Evolutionary conservation across 2,113 vertebrate genomes (phyloP).

Genomic region (Desmodus rotundus): DNA sequence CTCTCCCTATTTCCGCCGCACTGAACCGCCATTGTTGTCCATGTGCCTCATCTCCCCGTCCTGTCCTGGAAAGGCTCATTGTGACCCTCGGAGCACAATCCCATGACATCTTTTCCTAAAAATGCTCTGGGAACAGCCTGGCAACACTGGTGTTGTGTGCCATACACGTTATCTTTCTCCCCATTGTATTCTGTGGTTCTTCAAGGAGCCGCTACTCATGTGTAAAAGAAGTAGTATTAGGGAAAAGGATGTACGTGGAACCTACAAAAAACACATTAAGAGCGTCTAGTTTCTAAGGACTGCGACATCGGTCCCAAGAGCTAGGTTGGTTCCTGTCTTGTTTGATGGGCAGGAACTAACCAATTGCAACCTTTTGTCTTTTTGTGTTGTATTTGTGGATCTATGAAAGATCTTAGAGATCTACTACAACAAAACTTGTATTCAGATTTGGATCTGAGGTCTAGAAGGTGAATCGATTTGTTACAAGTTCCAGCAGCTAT

Average conservation of each 20-base stretch:
- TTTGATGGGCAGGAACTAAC: background rate
- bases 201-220: background rate
- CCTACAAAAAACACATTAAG: background rate
- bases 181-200: background rate
- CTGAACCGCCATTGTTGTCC: no score
- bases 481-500: background rate
- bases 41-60: rapidly evolving
- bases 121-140: background rate
- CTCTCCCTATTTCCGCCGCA: background rate
- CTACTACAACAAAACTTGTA: background rate
- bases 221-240: background rate
- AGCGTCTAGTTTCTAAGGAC: background rate
- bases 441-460: background rate
- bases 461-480: background rate
- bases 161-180: background rate
- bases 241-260: background rate
- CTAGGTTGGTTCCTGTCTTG: background rate
- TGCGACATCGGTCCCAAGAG: background rate
- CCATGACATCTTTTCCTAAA: background rate
- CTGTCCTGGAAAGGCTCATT: background rate
- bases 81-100: background rate
- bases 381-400: background rate
- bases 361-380: background rate
- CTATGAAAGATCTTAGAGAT: background rate
- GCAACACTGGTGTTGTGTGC: background rate